A percentile compares a stretch with the other conserved stretches of the same genome.
These are phyloP conservation scores for Chrysemys picta DNA, from an alignment of 2,113 vertebrate species.

Conservation along the genomic window DNA sequence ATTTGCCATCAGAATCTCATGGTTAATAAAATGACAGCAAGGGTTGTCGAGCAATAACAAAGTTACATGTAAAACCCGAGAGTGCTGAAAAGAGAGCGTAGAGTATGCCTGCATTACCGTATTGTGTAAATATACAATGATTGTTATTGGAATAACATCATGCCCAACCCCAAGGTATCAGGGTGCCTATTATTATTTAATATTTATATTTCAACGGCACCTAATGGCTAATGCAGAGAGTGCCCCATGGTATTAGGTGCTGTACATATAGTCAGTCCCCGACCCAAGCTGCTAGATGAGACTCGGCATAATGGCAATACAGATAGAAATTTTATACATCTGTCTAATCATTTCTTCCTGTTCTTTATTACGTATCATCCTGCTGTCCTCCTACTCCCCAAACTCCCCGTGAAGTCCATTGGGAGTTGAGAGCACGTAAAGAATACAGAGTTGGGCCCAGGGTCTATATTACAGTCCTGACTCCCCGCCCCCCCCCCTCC, in stretches of 20 bases:
- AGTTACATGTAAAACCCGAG: background rate
- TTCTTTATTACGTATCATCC: background rate
- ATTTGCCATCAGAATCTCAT: background rate
- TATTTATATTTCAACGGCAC: background rate
- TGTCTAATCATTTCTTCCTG: background rate
- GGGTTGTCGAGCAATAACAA: background rate
- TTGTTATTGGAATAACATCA: background rate
- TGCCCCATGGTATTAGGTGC: background rate
- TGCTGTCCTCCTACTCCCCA: background rate
- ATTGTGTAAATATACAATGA: background rate
- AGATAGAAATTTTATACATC: background rate
- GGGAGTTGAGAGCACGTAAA: background rate
- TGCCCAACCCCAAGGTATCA: background rate
- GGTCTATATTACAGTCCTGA: background rate
- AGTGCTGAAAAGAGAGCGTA: background rate
- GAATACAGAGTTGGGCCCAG: background rate
- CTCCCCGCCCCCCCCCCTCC: background rate
- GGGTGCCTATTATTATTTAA: background rate
- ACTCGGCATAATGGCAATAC: background rate
- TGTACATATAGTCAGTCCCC: background rate
- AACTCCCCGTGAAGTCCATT: accelerated
- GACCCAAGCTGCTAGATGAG: background rate
- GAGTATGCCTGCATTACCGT: accelerated
- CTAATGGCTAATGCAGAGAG: background rate
- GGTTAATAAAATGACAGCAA: background rate